A percentile compares a stretch with the other conserved stretches of the same genome.
These are phyloP conservation scores for Pantherophis vulpinus DNA, from an alignment of 2,797 vertebrate species.

Conservation along the genomic window DNA sequence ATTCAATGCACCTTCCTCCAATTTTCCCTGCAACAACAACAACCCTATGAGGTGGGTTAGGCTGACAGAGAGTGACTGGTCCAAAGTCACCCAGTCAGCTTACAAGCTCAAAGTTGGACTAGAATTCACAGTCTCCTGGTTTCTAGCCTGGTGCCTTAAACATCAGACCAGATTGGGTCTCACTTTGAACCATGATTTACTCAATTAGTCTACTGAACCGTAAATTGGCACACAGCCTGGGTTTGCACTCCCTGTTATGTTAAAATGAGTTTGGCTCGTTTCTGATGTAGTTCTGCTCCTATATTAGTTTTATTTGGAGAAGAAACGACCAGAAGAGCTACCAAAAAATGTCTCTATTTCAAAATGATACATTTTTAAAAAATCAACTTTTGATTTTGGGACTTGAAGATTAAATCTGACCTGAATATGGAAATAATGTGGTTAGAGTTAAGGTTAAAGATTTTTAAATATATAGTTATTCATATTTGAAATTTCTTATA, in stretches of 20 bases:
- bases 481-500: background rate
- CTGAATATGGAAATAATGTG: background rate
- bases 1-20: background rate
- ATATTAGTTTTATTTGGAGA: background rate
- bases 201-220: background rate
- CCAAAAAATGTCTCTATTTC: background rate
- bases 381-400: background rate
- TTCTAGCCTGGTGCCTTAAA: background rate
- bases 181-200: background rate
- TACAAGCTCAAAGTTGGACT: background rate
- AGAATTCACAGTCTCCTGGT: background rate
- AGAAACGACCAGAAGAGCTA: background rate
- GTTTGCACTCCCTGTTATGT: background rate
- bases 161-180: background rate
- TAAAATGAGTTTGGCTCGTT: background rate
- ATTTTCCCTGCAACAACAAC: background rate
- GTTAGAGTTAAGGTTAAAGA: background rate
- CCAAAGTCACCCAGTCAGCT: background rate
- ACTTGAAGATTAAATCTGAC: background rate
- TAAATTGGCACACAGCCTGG: background rate
- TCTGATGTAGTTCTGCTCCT: background rate
- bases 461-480: background rate
- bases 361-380: background rate
- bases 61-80: background rate
- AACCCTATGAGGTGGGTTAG: background rate